Evolutionary conservation across 2,113 vertebrate genomes (phyloP), one percentile per base, ranked within the genome.

Genomic region (Pygoscelis adeliae): DNA sequence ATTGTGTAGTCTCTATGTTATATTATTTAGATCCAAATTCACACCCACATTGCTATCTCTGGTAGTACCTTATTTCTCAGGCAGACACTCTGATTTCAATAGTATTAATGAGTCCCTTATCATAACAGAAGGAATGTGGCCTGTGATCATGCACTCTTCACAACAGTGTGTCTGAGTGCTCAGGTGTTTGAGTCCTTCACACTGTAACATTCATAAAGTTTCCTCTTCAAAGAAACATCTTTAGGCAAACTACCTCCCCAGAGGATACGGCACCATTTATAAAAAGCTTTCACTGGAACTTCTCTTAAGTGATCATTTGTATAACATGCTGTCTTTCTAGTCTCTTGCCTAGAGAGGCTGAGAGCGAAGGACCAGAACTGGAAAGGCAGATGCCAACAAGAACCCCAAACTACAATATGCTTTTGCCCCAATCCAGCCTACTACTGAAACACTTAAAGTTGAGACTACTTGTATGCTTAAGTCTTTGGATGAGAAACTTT

Each of bases 1-100:
- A 89, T 87, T 77, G 87, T 89, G 30, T 89, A 92, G 56, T 83
- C 65, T 94, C 78, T 94, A 79, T 77, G 42, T n/a, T 72, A n/a
- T 29, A 46, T 67, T 89, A 74, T 50, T 83, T 74, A 70, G 44
- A 67, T 74, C 15, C 87, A 83, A 67, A 77, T 63, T 59, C 50
- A 59, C 44, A 63, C 29, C 38, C 18, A 36, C 34, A 34, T 67
- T 95, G 40, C 47, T 86, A 2, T 34, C 23, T 69, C 26, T 65
- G 27, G 63, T 52, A 87, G 47, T 52, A 58, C 7, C 26, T 42
- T 62, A 27, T 65, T 92, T 74, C 32, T 58, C 26, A 56, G 47
- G 29, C 40, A 92, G 46, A 58, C 30, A 44, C 7, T 38, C 29
- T 27, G 30, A 78, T 83, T 76, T 87, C 72, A 58, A 25, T 63